A percentile compares a stretch with the other conserved stretches of the same genome.
Conservation (phyloP, 2,113 vertebrate genomes). For the Nannobrachium achirus region DNA sequence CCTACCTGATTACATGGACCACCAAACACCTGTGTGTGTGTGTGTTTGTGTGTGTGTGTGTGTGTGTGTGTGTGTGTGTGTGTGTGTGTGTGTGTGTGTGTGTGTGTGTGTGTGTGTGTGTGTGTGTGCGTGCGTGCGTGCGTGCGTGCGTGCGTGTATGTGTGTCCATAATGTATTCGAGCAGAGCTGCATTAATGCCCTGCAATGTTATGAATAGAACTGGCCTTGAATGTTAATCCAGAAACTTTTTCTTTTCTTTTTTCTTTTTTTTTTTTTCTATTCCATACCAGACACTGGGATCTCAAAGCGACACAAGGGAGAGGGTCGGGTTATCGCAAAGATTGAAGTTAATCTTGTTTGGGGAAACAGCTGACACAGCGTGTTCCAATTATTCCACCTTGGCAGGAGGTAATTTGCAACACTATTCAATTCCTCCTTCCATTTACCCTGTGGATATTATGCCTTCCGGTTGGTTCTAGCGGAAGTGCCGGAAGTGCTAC, state of each 20-base stretch:
- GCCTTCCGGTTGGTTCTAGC: too few species aligned
- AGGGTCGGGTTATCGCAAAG: neutral
- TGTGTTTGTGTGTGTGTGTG: neutral
- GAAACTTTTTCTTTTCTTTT: neutral
- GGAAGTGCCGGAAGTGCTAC: too few species aligned
- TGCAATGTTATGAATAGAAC: neutral
- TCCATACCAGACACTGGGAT: neutral
- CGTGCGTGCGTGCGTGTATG: neutral
- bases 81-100: neutral
- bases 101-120: neutral
- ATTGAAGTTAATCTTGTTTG: neutral
- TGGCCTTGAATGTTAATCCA: neutral
- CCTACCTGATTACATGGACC: neutral
- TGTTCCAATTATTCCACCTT: neutral
- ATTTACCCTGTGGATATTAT: too few species aligned
- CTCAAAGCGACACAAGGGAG: neutral
- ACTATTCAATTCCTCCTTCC: neutral
- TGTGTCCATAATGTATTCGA: neutral
- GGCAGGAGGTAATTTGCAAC: neutral
- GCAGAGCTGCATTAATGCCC: neutral
- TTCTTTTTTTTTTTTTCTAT: too few species aligned
- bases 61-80: neutral
- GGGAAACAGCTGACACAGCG: neutral
- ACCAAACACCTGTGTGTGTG: neutral
- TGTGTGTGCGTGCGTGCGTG: neutral